Base-by-base conservation (phyloP, 2,888 invertebrate genomes). In the Drosophila falleni region DNA sequence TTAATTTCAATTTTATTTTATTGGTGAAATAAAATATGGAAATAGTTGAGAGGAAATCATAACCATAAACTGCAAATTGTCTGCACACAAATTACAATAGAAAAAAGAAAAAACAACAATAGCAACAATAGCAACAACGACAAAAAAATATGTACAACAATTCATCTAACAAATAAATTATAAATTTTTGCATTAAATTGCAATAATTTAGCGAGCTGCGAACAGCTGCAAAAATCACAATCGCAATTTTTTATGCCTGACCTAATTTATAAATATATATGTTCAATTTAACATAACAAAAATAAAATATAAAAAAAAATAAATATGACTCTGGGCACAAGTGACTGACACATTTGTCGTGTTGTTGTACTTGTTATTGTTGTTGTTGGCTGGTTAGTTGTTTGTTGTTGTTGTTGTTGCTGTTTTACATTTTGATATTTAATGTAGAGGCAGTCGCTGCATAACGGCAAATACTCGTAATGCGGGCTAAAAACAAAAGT, bases 401-500 rank as follows among this genome's bases (percentile, higher is more conserved):
- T n/a, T 44, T 44, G 39, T 39, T 54, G 15, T 6, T 49, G 49
- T 5, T 69, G 68, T 3, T 49, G 23, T 8, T 50, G 72, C 11
- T 71, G 71, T 42, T 60, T 76, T 55, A 46, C 71, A 64, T 77
- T 71, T 77, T 64, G 73, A 55, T 78, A 62, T 74, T 72, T 72
- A 76, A 70, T 76, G 76, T 56, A 44, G 54, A 60, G 54, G 35
- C 55, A 63, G 80, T 55, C 70, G 65, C 69, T 71, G 71, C 81
- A 89, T 87, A 85, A 74, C 74, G 81, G 88, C 86, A 65, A 69
- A 82, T 85, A 61, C 59, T 71, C 50, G 74, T 66, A 85, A 89
- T 87, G 89, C 82, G 86, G 89, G 76, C 83, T 80, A 78, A 82
- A 89, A 87, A 78, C 85, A 90, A 87, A 87, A 87, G 89, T 81